Conservation (phyloP, 2,888 invertebrate genomes). For the Eudiplozoon nipponicum region DNA sequence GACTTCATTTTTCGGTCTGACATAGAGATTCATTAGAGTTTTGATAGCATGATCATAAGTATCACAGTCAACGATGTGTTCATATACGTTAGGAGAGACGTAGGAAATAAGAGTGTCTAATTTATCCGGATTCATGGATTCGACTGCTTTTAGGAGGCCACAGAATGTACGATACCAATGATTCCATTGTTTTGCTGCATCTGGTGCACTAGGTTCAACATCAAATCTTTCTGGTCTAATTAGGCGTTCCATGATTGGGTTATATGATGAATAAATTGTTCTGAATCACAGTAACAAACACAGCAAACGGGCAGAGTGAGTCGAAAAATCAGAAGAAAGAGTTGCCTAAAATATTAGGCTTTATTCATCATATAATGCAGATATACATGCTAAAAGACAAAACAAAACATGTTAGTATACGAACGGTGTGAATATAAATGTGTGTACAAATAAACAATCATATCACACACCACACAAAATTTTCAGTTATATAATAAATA, state of each 20-base stretch:
- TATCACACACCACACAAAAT: too few species aligned
- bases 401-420: too few species aligned
- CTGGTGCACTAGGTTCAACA: slow-evolving; percentile 2
- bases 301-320: too few species aligned
- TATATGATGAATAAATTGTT: background rate
- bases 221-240: slow-evolving; percentile 1
- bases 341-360: too few species aligned
- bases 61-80: slow-evolving; percentile 5
- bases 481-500: too few species aligned
- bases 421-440: too few species aligned
- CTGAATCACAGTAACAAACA: too few species aligned
- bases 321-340: too few species aligned
- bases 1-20: slow-evolving; percentile 5
- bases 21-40: background rate
- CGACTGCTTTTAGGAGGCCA: background rate
- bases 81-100: slow-evolving; percentile 4
- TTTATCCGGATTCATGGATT: slow-evolving; percentile 1
- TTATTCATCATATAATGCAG: too few species aligned
- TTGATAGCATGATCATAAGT: slow-evolving; percentile 3
- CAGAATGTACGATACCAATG: slow-evolving; percentile 6
- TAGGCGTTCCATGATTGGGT: slow-evolving; percentile 1
- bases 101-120: slow-evolving; percentile 5
- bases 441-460: too few species aligned
- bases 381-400: too few species aligned
- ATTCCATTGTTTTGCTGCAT: slow-evolving; percentile 5